A percentile compares a stretch with the other conserved stretches of the same genome.
Evolutionary conservation across 2,797 vertebrate species (phyloP).

Genomic region (Spinibarbus caldwelli): DNA sequence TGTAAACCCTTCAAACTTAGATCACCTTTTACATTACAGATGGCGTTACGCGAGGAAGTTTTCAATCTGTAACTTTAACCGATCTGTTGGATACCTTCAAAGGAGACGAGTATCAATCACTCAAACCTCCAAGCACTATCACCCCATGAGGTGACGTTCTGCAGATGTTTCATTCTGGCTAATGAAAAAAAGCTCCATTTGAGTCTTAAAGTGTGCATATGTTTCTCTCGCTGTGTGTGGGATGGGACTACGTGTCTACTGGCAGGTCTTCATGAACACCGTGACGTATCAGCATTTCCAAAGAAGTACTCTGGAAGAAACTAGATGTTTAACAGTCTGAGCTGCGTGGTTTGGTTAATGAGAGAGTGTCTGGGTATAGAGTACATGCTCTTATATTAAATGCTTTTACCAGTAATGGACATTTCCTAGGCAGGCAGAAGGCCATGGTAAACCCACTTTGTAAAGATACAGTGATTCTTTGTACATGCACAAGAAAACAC

Average conservation of each 20-base stretch:
- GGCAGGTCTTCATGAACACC: neutral
- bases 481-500: neutral
- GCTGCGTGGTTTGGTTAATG: neutral
- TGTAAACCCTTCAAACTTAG: conserved; percentile 22
- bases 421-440: neutral
- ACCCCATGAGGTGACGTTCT: conserved; percentile 9
- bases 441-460: neutral
- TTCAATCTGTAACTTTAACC: conserved; percentile 32
- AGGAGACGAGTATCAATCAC: conserved; percentile 15
- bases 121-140: conserved; percentile 2
- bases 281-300: neutral
- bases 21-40: conserved; percentile 37
- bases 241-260: conserved; percentile 8
- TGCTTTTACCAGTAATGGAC: neutral
- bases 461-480: neutral
- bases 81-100: conserved; percentile 24
- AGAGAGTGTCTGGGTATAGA: neutral
- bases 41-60: neutral
- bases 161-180: conserved; percentile 9
- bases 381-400: neutral
- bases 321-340: neutral
- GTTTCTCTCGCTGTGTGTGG: conserved; percentile 16
- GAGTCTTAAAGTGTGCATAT: neutral
- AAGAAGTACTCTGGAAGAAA: neutral
- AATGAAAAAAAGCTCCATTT: neutral